Percentiles rank a stretch among this genome's conserved stretches.
Conservation (phyloP, 2,888 invertebrate species). For the Boloria selene region DNA sequence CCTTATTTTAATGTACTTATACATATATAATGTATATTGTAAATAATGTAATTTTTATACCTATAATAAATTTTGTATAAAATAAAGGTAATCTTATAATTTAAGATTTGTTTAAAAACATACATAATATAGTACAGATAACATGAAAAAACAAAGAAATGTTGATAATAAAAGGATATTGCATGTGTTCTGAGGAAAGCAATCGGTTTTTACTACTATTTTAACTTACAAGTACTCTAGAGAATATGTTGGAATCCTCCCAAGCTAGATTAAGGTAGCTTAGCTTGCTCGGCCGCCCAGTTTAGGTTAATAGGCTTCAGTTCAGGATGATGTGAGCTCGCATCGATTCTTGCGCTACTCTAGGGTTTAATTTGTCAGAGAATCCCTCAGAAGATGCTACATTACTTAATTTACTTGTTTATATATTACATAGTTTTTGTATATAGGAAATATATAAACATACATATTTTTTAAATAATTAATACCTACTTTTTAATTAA, state of each 20-base stretch:
- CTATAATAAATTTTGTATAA: no score
- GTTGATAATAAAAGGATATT: no score
- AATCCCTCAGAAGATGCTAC: background rate
- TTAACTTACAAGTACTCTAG: conserved; percentile 21
- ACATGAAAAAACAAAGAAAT: no score
- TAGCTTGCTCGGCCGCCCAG: conserved; percentile 18
- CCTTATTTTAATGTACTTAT: no score
- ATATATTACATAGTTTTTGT: background rate
- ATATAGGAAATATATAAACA: no score
- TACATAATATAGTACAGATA: no score
- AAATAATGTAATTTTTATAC: no score
- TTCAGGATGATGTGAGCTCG: conserved; percentile 11
- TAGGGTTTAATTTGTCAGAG: conserved; percentile 18
- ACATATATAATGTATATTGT: no score
- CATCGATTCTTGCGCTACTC: conserved; percentile 16
- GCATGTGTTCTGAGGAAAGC: background rate
- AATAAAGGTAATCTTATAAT: no score
- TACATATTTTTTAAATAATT: no score
- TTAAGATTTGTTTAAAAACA: no score
- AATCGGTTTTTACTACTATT: conserved; percentile 9
- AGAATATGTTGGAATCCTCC: conserved; percentile 22
- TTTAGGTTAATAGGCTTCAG: conserved; percentile 25
- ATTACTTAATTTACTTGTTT: background rate
- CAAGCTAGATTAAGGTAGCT: conserved; percentile 23
- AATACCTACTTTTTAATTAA: no score